phyloP scores from a whole-genome alignment of 2,797 vertebrate species.

The Galaxias olidus region DNA sequence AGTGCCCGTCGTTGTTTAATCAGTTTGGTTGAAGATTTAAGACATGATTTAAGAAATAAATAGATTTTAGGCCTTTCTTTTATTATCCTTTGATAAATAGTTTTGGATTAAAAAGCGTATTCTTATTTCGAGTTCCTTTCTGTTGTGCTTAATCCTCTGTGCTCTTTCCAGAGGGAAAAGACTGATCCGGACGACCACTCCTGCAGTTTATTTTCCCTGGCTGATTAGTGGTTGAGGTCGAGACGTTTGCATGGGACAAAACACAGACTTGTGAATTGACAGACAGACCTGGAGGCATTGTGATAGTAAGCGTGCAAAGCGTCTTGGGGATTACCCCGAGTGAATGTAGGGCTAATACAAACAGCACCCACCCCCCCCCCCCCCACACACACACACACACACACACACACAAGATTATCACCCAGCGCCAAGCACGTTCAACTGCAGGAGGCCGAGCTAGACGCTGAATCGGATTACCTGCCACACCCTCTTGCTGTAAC shows the following conservation, averaged over 20 bases:
- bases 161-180: slow-evolving; percentile 28
- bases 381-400: no score
- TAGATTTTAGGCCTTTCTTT: slow-evolving; percentile 13
- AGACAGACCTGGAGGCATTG: slow-evolving; percentile 49
- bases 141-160: slow-evolving; percentile 2
- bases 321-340: slow-evolving; percentile 76
- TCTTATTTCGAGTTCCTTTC: slow-evolving; percentile 8
- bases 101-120: slow-evolving; percentile 28
- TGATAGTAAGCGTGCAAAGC: slow-evolving; percentile 70
- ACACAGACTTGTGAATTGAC: slow-evolving; percentile 36
- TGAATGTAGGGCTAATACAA: slow-evolving; percentile 70
- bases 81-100: slow-evolving; percentile 32
- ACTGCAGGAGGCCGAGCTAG: slow-evolving; percentile 5
- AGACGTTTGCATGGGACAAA: slow-evolving; percentile 40
- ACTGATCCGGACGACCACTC: slow-evolving; percentile 14
- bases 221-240: slow-evolving; percentile 62
- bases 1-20: slow-evolving; percentile 50
- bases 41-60: slow-evolving; percentile 24
- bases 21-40: slow-evolving; percentile 33
- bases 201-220: slow-evolving; percentile 79
- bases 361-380: no score
- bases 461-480: slow-evolving; percentile 5
- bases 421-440: slow-evolving; percentile 42
- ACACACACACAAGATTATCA: slow-evolving; percentile 35
- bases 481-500: not conserved